Base-by-base conservation (phyloP, 2,113 vertebrate species). In the Sylvietta virens region DNA sequence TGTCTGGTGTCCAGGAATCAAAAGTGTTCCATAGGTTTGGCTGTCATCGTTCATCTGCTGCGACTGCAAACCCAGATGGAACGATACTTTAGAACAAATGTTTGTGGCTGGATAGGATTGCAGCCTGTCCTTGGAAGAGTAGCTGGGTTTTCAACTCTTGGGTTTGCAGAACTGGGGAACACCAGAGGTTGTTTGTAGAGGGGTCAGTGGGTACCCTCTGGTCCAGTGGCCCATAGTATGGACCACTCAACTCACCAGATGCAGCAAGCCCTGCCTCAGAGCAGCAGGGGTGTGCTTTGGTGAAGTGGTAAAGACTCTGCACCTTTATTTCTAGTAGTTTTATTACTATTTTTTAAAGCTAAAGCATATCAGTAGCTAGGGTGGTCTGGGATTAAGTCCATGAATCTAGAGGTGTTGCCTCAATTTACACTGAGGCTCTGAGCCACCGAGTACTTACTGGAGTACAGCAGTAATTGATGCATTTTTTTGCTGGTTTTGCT, bases 181-280 rank as follows among this genome's bases (percentile, higher is more conserved):
- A 5, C 9, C 7, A 5, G 13, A 30, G 11, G 20, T 5, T 70
- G 56, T 5, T 61, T 62, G 35, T 21, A 14, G 42, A 61, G 42
- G 37, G 17, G 10, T 23, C 45, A 9, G 58, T 3, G 42, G 8
- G 11, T 15, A 10, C 15, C 11, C 31, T 51, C 26, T 37, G n/a
- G 33, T 28, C 20, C 22, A 5, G n/a, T 7, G 21, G 50, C n/a
- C 37, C 2, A 0, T 9, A 27, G 26, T 9, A 6, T 4, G 56
- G 31, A 57, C 5, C n/a, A 9, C 42, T 24, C 4, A 15, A 10
- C 28, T 20, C 67, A 48, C 2, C 24, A n/a, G 48, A 24, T 4
- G 16, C 53, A n/a, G 48, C 14, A 14, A 37, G 33, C 14, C 19
- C 35, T 56, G 62, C 24, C 10, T 23, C 7, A 3, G 54, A 16